Evolutionary conservation across 1,140 invertebrate genomes (phyloP).

Genomic region (Globodera rostochiensis): DNA sequence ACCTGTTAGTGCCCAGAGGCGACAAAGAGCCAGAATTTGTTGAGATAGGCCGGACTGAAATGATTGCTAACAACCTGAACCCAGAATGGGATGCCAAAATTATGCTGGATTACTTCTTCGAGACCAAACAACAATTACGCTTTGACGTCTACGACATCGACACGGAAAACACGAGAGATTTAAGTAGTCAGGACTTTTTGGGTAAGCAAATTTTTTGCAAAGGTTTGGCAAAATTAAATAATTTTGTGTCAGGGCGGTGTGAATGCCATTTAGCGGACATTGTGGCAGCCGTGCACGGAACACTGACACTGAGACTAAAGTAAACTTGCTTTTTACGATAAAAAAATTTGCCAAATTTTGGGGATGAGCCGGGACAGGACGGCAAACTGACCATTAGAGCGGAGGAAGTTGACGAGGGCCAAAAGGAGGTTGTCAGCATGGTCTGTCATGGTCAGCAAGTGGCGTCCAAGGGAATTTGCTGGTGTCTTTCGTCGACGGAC

Average conservation of each 20-base stretch:
- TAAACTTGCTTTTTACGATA: background rate
- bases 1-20: conserved; percentile 18
- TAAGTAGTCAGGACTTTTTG: conserved; percentile 69
- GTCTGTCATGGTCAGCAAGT: conserved; percentile 68
- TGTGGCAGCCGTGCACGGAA: conserved; percentile 64
- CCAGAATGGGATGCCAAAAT: conserved; percentile 71
- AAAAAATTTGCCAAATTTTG: conserved; percentile 44
- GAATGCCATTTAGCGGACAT: conserved; percentile 70
- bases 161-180: conserved; percentile 46
- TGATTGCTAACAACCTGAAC: conserved; percentile 70
- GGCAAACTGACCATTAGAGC: conserved; percentile 66
- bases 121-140: conserved; percentile 68
- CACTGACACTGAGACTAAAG: conserved; percentile 38
- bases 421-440: conserved; percentile 69
- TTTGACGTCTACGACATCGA: conserved; percentile 69
- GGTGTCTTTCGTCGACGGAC: conserved; percentile 61
- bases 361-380: conserved; percentile 45
- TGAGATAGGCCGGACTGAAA: conserved; percentile 70
- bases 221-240: background rate
- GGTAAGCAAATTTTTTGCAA: conserved; percentile 54
- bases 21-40: conserved; percentile 32
- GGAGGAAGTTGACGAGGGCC: conserved; percentile 68
- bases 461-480: conserved; percentile 36
- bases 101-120: conserved; percentile 70
- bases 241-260: conserved; percentile 36